Percentiles rank a stretch among this genome's conserved stretches.
These are phyloP conservation scores for Nothoprocta perdicaria DNA, from an alignment of 2,113 vertebrate species.

Conservation along the genomic window DNA sequence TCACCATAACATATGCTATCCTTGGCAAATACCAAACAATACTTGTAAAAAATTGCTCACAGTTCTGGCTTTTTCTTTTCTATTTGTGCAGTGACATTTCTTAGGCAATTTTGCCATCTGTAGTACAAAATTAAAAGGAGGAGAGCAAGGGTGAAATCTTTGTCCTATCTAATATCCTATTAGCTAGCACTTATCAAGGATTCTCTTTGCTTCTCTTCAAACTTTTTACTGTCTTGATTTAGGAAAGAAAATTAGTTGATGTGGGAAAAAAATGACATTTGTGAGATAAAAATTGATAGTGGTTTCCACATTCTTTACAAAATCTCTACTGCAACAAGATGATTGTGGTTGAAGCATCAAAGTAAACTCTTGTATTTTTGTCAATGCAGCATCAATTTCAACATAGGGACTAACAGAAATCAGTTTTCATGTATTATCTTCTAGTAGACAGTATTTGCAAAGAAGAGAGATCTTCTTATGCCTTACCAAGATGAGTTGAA, in stretches of 20 bases:
- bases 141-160: not conserved
- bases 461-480: not conserved
- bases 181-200: not conserved
- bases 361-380: not conserved
- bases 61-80: not conserved
- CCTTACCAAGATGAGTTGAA: not conserved
- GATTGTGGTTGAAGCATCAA: not conserved
- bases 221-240: not conserved
- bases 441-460: not conserved
- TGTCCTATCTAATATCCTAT: not conserved
- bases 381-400: not conserved
- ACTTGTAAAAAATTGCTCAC: not conserved
- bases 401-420: not conserved
- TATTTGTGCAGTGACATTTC: slow-evolving; percentile 17
- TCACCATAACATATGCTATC: not conserved
- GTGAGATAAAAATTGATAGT: not conserved
- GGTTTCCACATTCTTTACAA: not conserved
- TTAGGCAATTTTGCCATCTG: slow-evolving; percentile 2
- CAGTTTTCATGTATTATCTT: not conserved
- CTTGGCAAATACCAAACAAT: not conserved
- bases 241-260: not conserved
- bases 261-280: not conserved
- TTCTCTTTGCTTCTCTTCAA: not conserved
- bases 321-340: not conserved
- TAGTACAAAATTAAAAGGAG: not conserved